Conservation (phyloP, 2,797 vertebrate genomes). For the Lutjanus campechanus region DNA sequence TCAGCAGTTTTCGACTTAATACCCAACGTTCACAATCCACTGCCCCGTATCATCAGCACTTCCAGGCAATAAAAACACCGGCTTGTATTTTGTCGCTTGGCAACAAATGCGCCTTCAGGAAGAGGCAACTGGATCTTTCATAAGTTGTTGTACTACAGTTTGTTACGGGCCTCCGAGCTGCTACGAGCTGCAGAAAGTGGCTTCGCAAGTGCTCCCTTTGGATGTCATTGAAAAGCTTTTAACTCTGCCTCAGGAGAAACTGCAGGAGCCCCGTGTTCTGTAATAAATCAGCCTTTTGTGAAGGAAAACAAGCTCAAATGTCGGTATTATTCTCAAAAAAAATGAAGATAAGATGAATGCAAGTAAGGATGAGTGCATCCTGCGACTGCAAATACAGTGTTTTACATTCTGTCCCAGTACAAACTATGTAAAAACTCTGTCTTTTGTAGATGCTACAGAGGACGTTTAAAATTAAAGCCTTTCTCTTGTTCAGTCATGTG, state of each 20-base stretch:
- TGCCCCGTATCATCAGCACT: conserved; percentile 11
- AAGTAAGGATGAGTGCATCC: background rate
- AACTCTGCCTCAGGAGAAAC: conserved; percentile 13
- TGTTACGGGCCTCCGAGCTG: conserved; percentile 1
- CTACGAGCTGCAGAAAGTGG: too few species aligned
- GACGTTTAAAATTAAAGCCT: background rate
- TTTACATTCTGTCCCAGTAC: background rate
- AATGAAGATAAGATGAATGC: background rate
- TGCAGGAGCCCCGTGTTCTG: conserved; percentile 5
- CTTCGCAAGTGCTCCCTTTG: conserved; percentile 30
- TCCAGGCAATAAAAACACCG: conserved; percentile 11
- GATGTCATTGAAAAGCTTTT: conserved; percentile 44
- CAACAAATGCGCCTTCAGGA: conserved; percentile 39
- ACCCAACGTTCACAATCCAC: background rate
- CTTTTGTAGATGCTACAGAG: background rate
- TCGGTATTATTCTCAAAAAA: background rate
- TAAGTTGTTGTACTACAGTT: conserved; percentile 1
- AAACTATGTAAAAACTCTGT: background rate
- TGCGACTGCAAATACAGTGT: background rate
- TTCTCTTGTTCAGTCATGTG: background rate
- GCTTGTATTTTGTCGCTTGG: conserved; percentile 34
- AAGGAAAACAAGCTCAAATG: background rate
- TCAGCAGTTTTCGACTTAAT: conserved; percentile 15
- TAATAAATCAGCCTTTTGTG: conserved; percentile 7
- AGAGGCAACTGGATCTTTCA: conserved; percentile 14